A percentile compares a stretch with the other conserved stretches of the same genome.
Evolutionary conservation across 2,113 vertebrate genomes (phyloP).

Genomic region (Malurus elegans): DNA sequence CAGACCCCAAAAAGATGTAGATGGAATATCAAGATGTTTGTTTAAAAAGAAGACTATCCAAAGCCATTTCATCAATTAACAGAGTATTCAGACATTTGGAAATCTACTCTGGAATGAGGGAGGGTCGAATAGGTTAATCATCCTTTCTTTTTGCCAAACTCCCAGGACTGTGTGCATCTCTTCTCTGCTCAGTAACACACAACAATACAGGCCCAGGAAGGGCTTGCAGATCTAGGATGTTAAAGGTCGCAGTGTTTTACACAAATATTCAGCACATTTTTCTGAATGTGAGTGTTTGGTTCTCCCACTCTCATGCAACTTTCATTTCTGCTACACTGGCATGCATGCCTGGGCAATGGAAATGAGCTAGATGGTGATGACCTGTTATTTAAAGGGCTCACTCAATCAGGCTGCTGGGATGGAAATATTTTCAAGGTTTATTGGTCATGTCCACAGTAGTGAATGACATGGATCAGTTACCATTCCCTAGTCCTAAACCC

Average conservation of each 20-base stretch:
- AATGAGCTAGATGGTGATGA: not conserved
- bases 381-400: not conserved
- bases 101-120: not conserved
- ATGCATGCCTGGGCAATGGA: not conserved
- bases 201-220: not conserved
- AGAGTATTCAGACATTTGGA: conserved; percentile 30
- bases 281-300: not conserved
- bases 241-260: not conserved
- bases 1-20: not conserved
- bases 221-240: not conserved
- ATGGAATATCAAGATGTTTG: not conserved
- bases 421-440: not conserved
- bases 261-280: not conserved
- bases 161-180: not conserved
- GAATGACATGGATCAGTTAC: not conserved
- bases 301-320: not conserved
- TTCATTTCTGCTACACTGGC: not conserved
- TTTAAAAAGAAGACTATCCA: not conserved
- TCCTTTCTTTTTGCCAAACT: conserved; percentile 3
- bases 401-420: not conserved
- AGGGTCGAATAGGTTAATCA: not conserved
- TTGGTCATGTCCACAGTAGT: not conserved
- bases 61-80: not conserved
- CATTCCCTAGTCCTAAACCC: not conserved
- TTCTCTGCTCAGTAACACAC: not conserved